Conservation (phyloP, 2,113 vertebrate genomes). For the Fregetta grallaria region DNA sequence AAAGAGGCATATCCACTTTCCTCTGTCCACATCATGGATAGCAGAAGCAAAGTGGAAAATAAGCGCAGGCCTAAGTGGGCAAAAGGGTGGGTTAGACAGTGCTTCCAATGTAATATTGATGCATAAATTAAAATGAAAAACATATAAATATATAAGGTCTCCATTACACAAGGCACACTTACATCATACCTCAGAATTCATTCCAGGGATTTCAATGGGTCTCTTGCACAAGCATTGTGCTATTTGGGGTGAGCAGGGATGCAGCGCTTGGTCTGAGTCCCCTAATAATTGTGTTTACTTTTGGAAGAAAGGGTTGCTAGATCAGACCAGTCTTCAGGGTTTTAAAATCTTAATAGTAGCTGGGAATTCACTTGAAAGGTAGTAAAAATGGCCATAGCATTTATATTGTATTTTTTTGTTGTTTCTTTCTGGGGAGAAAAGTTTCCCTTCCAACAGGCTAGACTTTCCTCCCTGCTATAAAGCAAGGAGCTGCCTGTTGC, state of each 20-base stretch:
- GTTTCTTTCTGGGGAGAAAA: neutral
- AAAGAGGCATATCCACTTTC: constrained; percentile 56
- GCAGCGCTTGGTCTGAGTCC: neutral
- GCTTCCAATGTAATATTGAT: neutral
- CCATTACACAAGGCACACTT: neutral
- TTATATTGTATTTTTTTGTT: neutral
- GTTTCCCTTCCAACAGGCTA: neutral
- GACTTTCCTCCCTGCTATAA: neutral
- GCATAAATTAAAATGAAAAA: constrained; percentile 19
- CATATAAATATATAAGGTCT: neutral
- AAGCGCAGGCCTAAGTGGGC: neutral
- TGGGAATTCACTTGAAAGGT: neutral
- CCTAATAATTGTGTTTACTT: neutral
- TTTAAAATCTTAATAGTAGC: neutral
- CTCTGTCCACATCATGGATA: neutral
- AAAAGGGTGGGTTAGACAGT: neutral
- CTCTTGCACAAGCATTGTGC: neutral
- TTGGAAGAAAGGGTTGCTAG: neutral
- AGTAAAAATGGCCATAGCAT: neutral
- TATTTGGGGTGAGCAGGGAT: neutral
- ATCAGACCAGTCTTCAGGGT: neutral
- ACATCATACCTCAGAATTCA: neutral
- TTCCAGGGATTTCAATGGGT: neutral
- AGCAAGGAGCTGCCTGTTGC: neutral
- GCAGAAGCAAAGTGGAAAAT: neutral